phyloP scores from a whole-genome alignment of 2,797 vertebrate species.

The Peromyscus eremicus region DNA sequence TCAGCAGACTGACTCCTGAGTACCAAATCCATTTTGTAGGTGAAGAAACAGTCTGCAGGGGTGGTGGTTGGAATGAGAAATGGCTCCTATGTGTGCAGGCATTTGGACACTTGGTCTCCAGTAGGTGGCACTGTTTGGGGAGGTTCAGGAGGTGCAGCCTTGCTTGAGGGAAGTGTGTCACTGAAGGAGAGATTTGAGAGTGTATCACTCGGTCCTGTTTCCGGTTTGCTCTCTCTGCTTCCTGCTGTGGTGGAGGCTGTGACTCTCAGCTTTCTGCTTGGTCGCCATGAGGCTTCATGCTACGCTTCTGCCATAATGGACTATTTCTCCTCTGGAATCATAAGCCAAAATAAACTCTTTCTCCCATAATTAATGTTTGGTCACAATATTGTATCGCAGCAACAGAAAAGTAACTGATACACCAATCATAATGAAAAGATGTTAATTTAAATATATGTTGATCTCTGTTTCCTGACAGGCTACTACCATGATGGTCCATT shows the following conservation, averaged over 20 bases:
- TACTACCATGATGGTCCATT: neutral
- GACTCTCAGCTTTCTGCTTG: neutral
- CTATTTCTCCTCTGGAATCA: neutral
- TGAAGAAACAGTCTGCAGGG: constrained; percentile 12
- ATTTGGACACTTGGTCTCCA: neutral
- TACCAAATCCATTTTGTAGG: neutral
- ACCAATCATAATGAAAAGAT: neutral
- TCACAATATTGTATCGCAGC: neutral
- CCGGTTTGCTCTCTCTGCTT: neutral
- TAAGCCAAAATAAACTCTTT: neutral
- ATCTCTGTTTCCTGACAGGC: neutral
- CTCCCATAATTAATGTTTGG: neutral
- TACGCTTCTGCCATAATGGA: too few species aligned
- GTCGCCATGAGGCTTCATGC: neutral
- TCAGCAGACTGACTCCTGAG: neutral
- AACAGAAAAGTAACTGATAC: neutral
- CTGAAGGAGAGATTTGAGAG: neutral
- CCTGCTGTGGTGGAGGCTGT: neutral
- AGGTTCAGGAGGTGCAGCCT: neutral
- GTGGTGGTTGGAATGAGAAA: neutral
- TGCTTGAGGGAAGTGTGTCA: neutral
- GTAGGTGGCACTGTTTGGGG: neutral
- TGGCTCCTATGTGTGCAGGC: neutral
- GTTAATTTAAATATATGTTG: neutral
- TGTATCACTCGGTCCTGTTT: neutral